Evolutionary conservation across 2,113 vertebrate species (phyloP).

Genomic region (Xenopus laevis): DNA sequence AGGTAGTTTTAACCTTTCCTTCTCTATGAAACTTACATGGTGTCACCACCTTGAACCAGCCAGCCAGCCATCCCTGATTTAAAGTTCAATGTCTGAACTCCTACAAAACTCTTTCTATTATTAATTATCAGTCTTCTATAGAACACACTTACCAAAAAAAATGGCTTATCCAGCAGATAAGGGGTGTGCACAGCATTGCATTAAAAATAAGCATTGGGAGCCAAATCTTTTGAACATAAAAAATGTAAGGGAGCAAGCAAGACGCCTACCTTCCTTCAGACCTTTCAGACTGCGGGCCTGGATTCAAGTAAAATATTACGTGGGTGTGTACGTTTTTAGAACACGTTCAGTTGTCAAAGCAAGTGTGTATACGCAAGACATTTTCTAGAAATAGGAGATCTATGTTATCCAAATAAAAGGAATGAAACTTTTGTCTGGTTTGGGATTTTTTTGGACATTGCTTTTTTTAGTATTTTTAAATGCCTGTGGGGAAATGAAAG

Average conservation of each 20-base stretch:
- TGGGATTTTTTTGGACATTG: constrained; percentile 6
- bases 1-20: too few relatives aligned
- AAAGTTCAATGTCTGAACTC: too few relatives aligned
- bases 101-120: too few relatives aligned
- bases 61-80: too few relatives aligned
- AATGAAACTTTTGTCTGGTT: constrained; percentile 35
- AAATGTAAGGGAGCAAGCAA: constrained; percentile 47
- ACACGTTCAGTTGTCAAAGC: constrained; percentile 51
- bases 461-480: not conserved
- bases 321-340: constrained; percentile 49
- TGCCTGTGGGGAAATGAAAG: not conserved
- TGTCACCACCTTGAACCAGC: too few relatives aligned
- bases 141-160: not conserved
- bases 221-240: constrained; percentile 45
- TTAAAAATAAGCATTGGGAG: constrained; percentile 11
- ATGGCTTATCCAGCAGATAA: constrained; percentile 24
- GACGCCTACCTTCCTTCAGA: constrained; percentile 63
- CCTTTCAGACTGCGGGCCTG: constrained; percentile 53
- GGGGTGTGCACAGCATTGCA: constrained; percentile 13
- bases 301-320: constrained; percentile 62
- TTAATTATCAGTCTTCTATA: too few relatives aligned
- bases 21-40: too few relatives aligned
- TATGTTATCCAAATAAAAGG: constrained; percentile 42
- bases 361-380: constrained; percentile 41
- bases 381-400: constrained; percentile 55